These are phyloP conservation scores for Diploscapter pachys DNA, from an alignment of 1,140 invertebrate genomes.

Conservation along the genomic window DNA sequence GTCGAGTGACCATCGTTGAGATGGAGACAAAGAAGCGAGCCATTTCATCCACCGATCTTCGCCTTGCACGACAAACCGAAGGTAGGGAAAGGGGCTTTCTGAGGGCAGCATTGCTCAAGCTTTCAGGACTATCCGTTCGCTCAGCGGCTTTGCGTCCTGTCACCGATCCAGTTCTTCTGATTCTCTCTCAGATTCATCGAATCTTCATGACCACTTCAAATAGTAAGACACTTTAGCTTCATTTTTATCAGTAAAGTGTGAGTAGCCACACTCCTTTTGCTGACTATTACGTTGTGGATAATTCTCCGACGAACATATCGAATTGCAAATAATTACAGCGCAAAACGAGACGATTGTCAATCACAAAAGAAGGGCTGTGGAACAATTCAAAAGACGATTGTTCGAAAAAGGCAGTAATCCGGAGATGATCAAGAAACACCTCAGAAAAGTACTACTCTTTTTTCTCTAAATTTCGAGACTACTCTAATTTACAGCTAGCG, in stretches of 20 bases:
- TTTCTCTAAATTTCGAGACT: not conserved
- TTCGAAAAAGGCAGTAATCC: slow-evolving; percentile 6
- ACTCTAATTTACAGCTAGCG: slow-evolving; percentile 13
- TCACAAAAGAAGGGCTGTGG: slow-evolving; percentile 19
- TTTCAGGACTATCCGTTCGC: slow-evolving; percentile 28
- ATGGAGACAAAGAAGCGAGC: no score
- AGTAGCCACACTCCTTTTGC: no score
- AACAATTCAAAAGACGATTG: slow-evolving; percentile 26
- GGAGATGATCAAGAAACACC: slow-evolving; percentile 28
- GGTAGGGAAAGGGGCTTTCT: no score
- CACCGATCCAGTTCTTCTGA: slow-evolving; percentile 48
- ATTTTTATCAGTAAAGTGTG: no score
- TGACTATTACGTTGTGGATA: no score
- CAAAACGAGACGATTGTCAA: slow-evolving; percentile 10
- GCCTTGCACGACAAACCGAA: no score
- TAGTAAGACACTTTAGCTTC: not conserved
- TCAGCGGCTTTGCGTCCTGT: slow-evolving; percentile 53
- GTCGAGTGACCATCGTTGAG: no score
- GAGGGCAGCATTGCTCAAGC: no score
- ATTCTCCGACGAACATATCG: no score
- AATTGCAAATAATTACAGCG: not conserved
- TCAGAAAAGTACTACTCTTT: slow-evolving; percentile 17
- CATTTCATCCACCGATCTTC: no score
- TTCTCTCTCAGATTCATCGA: slow-evolving; percentile 22
- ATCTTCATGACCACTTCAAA: slow-evolving; percentile 8